These are phyloP conservation scores for Clamator glandarius DNA, from an alignment of 2,797 vertebrate genomes.

Conservation along the genomic window DNA sequence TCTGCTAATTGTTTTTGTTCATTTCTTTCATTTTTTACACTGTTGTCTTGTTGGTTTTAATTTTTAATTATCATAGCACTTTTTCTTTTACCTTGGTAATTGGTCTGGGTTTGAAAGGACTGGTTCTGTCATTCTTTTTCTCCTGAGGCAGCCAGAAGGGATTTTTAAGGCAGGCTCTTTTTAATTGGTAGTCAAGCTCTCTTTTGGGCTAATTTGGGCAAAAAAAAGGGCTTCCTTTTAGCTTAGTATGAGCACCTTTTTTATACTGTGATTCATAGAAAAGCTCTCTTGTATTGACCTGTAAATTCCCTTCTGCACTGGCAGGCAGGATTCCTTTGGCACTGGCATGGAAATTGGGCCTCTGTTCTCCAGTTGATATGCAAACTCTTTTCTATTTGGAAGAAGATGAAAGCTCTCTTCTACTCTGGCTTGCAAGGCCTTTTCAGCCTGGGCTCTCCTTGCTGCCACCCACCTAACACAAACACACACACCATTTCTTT, in stretches of 20 bases:
- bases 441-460: slow-evolving; percentile 23
- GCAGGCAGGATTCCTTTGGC: slow-evolving; percentile 14
- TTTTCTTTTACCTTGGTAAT: slow-evolving; percentile 63
- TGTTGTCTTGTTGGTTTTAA: slow-evolving; percentile 77
- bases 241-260: not conserved
- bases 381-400: slow-evolving; percentile 53
- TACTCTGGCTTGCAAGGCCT: slow-evolving; percentile 3
- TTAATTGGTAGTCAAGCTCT: not conserved
- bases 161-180: slow-evolving; percentile 25
- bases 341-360: slow-evolving; percentile 43
- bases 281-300: slow-evolving; percentile 40
- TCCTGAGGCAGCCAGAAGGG: slow-evolving; percentile 15
- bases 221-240: not conserved
- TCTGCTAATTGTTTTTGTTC: slow-evolving; percentile 77
- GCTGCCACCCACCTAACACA: not conserved
- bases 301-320: slow-evolving; percentile 22
- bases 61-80: slow-evolving; percentile 77
- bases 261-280: slow-evolving; percentile 22
- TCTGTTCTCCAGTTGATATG: slow-evolving; percentile 64
- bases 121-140: slow-evolving; percentile 53
- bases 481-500: slow-evolving; percentile 1
- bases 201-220: not conserved
- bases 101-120: slow-evolving; percentile 53
- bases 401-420: slow-evolving; percentile 55
- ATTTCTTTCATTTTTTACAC: slow-evolving; percentile 78